Base-by-base conservation (phyloP, 2,797 vertebrate species). In the Eospalax fontanierii region DNA sequence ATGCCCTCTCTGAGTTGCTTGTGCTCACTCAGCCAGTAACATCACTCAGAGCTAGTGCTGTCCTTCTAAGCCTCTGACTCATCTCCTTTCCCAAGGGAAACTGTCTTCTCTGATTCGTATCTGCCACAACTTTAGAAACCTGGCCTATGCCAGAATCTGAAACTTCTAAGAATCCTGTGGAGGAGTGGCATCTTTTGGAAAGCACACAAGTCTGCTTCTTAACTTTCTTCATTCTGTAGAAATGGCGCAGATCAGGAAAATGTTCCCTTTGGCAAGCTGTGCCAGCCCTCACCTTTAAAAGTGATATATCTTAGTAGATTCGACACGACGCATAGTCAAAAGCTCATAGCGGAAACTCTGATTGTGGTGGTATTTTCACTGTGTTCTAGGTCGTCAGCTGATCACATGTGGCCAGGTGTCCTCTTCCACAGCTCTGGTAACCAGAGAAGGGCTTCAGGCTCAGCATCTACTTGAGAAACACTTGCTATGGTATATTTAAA, bases 351-450 rank as follows among this genome's bases (percentile, higher is more conserved):
- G 38, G 15, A 22, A 18, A 24, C 15, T 6, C 14, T n/a, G 24
- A 3, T 61, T 7, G 21, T 40, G 61, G 43, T 0, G 2, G 18
- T 19, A 35, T 22, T 38, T 8, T 11, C 16, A 9, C 0, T 6
- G 1, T 38, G 0, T 19, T 30, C 26, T 1, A 33, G 40, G 2
- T 1, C 4, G 10, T 2, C 46, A 14, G 1, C 38, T 11, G 19
- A 66, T 26, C 3, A 0, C 1, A 6, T 1, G 12, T 8, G 50
- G 9, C 6, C 16, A 35, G 43, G 35, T 4, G 0, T 4, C 14
- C 10, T 40, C 63, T n/a, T 15, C 3, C 3, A 5, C 28, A 19
- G 40, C 24, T 14, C 19, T 21, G 8, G 18, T 7, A 1, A 38
- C 59, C 38, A 10, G 33, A 11, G 18, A 74, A 4, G n/a, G 2